phyloP scores from a whole-genome alignment of 2,113 vertebrate genomes.

The Hippolais icterina region DNA sequence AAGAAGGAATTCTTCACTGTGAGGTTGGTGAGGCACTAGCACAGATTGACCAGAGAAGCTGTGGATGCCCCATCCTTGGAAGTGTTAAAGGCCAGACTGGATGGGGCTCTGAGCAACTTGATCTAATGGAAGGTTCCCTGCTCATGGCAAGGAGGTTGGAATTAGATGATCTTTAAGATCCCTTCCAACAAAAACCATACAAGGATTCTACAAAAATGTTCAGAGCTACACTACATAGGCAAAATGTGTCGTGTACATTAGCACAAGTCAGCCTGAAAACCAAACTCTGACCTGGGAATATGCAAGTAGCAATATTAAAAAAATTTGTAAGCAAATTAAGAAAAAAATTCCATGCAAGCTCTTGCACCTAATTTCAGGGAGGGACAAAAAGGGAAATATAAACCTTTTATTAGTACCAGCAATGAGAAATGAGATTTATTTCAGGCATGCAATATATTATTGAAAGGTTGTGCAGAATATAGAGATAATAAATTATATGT shows the following conservation, averaged over 20 bases:
- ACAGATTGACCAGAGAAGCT: neutral
- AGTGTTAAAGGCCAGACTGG: neutral
- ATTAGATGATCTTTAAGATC: neutral
- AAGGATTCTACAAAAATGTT: neutral
- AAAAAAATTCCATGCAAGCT: neutral
- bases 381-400: neutral
- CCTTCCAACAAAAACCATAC: neutral
- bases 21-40: neutral
- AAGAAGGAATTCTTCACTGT: neutral
- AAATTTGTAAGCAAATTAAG: neutral
- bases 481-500: neutral
- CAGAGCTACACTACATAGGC: neutral
- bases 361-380: neutral
- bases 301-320: neutral
- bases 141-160: neutral
- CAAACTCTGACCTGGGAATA: neutral
- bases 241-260: neutral
- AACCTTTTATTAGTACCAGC: neutral
- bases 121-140: neutral
- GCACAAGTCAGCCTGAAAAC: neutral
- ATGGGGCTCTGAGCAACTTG: neutral
- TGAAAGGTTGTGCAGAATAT: slow-evolving; percentile 46
- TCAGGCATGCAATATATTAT: slow-evolving; percentile 32
- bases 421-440: slow-evolving; percentile 35
- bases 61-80: neutral